phyloP scores from a whole-genome alignment of 2,113 vertebrate genomes.

The Chlorodrepanis virens region DNA sequence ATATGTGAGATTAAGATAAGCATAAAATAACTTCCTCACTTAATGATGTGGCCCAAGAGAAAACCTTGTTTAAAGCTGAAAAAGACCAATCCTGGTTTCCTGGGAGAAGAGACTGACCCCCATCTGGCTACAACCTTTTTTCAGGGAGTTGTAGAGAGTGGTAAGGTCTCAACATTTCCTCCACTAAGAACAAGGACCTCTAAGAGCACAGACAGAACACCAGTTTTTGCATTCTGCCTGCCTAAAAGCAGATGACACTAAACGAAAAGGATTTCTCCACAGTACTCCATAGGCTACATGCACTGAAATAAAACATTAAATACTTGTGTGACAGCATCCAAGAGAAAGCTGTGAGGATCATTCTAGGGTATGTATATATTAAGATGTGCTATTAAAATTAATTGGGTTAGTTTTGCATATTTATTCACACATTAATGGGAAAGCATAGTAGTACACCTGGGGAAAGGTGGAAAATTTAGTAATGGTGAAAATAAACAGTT shows the following conservation, averaged over 20 bases:
- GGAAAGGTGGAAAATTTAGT: not conserved
- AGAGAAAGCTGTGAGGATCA: not conserved
- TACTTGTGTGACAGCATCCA: not conserved
- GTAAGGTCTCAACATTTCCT: not conserved
- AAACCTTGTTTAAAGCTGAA: not conserved
- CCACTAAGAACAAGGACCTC: not conserved
- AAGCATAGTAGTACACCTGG: not conserved
- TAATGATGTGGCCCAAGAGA: not conserved
- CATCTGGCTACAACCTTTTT: not conserved
- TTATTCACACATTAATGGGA: not conserved
- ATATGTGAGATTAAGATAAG: not conserved
- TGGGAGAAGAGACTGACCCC: fast-evolving
- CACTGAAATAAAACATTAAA: not conserved
- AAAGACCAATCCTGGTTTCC: not conserved
- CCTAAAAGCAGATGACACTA: not conserved
- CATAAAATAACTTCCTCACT: not conserved
- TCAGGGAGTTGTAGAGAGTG: not conserved
- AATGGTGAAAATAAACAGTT: not conserved
- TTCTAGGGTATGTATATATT: not conserved
- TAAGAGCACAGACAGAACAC: not conserved
- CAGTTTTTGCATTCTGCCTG: not conserved
- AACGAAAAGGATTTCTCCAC: not conserved
- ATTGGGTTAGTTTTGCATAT: not conserved
- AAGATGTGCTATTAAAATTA: not conserved
- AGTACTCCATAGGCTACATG: not conserved